phyloP scores from a whole-genome alignment of 35 echinoderm and acorn worm species.

The Acanthaster planci region DNA sequence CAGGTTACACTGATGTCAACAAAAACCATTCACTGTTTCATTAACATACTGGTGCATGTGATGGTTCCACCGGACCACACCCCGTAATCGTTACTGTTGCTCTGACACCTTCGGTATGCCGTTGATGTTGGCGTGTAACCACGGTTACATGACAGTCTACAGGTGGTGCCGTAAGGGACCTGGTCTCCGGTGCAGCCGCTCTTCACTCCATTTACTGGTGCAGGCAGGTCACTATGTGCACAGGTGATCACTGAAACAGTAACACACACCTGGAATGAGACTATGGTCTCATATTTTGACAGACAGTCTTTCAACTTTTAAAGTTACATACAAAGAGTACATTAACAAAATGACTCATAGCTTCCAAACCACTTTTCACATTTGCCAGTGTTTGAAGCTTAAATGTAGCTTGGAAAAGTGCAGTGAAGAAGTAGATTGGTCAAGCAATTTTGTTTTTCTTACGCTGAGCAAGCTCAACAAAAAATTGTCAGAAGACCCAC shows the following conservation, averaged over 20 bases:
- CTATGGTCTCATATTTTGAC: too few species aligned
- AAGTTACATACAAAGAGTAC: too few species aligned
- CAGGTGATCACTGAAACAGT: not conserved
- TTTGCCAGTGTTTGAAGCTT: too few species aligned
- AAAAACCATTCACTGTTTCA: too few species aligned
- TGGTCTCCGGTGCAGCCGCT: not conserved
- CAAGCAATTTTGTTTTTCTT: too few species aligned
- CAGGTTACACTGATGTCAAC: too few species aligned
- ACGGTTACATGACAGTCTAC: slow-evolving; percentile 34
- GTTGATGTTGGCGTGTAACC: slow-evolving; percentile 23
- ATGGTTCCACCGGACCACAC: slow-evolving; percentile 4
- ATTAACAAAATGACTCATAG: too few species aligned
- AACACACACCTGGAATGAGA: not conserved
- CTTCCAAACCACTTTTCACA: too few species aligned
- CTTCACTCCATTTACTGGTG: not conserved
- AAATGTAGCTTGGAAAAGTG: too few species aligned
- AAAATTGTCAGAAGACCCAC: not conserved
- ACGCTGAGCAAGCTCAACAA: too few species aligned
- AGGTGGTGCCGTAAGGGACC: slow-evolving; percentile 18
- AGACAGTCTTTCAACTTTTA: too few species aligned
- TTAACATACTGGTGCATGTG: not conserved
- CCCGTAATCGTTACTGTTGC: not conserved
- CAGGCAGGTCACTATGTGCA: slow-evolving; percentile 1
- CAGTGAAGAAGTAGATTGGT: too few species aligned
- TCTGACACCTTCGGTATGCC: not conserved